Conservation (phyloP, 2,113 vertebrate species). For the Upupa epops region DNA sequence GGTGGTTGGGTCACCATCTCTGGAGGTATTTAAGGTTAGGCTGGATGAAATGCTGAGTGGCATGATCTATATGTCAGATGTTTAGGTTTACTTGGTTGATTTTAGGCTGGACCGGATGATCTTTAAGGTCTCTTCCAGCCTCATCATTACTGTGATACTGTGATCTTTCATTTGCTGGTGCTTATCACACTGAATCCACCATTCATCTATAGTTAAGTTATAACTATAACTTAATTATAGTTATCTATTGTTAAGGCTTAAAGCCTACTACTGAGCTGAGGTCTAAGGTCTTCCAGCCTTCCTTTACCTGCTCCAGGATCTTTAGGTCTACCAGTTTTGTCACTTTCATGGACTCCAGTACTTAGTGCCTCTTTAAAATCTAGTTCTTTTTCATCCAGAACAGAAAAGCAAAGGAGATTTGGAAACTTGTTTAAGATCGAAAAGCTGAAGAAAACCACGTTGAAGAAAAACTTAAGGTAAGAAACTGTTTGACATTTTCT, state of each 20-base stretch:
- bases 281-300: background rate
- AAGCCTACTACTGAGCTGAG: background rate
- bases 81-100: too few relatives aligned
- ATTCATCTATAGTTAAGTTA: background rate
- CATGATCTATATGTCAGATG: too few relatives aligned
- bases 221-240: too few relatives aligned
- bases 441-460: constrained; percentile 57
- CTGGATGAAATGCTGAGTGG: too few relatives aligned
- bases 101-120: too few relatives aligned
- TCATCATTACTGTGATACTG: too few relatives aligned
- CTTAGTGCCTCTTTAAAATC: background rate
- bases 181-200: background rate
- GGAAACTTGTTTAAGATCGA: constrained; percentile 74
- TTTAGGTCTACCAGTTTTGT: background rate
- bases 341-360: background rate
- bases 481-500: background rate
- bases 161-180: too few relatives aligned
- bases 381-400: constrained; percentile 54
- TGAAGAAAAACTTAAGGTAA: constrained; percentile 72
- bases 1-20: too few relatives aligned
- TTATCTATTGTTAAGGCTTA: background rate
- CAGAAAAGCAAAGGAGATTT: constrained; percentile 59
- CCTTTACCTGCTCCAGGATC: background rate
- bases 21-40: too few relatives aligned
- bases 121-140: too few relatives aligned